phyloP scores from a whole-genome alignment of 2,113 vertebrate species.

The Albula goreensis region DNA sequence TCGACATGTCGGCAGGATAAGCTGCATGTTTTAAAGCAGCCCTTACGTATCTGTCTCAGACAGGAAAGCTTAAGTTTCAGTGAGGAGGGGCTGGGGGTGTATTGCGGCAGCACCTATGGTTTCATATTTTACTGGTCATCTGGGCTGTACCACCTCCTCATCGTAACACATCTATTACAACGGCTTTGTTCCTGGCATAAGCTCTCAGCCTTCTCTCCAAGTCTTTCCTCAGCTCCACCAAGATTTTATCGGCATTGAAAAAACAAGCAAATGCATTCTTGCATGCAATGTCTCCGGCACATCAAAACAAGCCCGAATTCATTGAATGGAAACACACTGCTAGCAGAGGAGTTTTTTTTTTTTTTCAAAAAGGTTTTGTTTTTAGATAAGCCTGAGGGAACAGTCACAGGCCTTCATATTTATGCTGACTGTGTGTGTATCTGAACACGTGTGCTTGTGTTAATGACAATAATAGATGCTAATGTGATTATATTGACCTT shows the following conservation, averaged over 20 bases:
- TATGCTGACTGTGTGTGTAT: too few relatives aligned
- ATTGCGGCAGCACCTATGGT: slow-evolving; percentile 3
- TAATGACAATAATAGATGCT: not conserved
- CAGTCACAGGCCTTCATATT: too few relatives aligned
- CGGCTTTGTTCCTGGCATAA: not conserved
- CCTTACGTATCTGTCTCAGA: not conserved
- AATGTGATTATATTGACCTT: not conserved
- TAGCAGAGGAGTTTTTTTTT: too few relatives aligned
- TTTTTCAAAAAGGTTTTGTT: too few relatives aligned
- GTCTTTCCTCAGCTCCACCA: not conserved
- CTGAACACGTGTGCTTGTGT: not conserved
- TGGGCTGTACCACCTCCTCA: not conserved
- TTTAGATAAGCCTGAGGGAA: too few relatives aligned
- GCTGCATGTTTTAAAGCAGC: not conserved
- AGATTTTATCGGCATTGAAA: not conserved
- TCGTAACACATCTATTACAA: not conserved
- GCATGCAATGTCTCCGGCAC: not conserved
- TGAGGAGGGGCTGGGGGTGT: not conserved
- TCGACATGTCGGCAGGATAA: not conserved
- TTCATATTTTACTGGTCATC: slow-evolving; percentile 6
- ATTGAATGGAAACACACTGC: too few relatives aligned
- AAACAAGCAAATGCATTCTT: not conserved
- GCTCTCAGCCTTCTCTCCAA: not conserved
- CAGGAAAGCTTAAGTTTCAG: not conserved
- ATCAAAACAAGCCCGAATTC: not conserved